Conservation (phyloP, 2,113 vertebrate genomes). For the Dipodomys spectabilis region DNA sequence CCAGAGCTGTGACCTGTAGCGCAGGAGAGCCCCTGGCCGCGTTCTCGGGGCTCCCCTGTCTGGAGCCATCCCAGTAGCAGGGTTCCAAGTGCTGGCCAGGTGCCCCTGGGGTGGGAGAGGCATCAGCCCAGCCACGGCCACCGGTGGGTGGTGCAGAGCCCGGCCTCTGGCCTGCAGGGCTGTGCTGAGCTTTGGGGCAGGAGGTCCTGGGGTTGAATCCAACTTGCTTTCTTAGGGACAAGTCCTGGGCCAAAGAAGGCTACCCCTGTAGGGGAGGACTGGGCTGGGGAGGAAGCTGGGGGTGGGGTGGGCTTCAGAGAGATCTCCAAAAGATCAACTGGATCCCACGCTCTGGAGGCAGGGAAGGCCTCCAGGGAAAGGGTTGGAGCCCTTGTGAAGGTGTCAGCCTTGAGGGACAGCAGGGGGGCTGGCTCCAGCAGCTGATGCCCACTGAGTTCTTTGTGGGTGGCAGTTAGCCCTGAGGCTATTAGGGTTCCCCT, state of each 20-base stretch:
- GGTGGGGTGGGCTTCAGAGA: not conserved
- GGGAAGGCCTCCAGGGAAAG: not conserved
- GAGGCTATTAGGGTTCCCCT: no score
- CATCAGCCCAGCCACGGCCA: not conserved
- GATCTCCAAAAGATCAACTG: no score
- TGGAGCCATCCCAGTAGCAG: rapidly evolving
- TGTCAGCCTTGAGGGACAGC: no score
- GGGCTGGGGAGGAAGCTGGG: rapidly evolving
- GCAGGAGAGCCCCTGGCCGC: not conserved
- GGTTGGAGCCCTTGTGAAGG: no score
- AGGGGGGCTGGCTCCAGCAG: no score
- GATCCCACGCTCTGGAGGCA: not conserved
- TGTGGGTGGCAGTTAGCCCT: no score
- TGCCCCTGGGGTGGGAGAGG: not conserved
- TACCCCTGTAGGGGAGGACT: not conserved
- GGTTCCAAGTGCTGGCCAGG: rapidly evolving
- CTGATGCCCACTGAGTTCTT: no score
- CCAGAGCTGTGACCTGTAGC: not conserved
- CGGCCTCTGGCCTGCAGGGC: not conserved
- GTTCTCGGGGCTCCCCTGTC: rapidly evolving
- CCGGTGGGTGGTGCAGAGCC: not conserved
- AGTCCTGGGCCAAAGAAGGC: not conserved
- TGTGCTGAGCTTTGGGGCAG: not conserved
- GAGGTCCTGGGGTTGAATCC: not conserved
- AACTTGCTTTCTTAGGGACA: not conserved